A percentile compares a stretch with the other conserved stretches of the same genome.
Conservation (phyloP, 1,140 invertebrate genomes). For the Tetragnatha versicolor region DNA sequence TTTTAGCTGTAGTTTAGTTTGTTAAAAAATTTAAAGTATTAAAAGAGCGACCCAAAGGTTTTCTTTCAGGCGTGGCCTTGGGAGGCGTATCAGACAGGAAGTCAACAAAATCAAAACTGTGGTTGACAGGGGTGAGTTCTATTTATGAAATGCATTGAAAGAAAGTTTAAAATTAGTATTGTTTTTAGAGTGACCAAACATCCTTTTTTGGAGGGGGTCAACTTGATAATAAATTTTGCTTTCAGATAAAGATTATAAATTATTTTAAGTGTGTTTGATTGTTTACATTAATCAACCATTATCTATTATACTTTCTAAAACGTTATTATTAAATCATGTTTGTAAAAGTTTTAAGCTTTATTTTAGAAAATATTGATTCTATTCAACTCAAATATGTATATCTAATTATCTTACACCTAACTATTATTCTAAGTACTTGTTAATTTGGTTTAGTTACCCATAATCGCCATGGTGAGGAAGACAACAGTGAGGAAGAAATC, state of each 20-base stretch:
- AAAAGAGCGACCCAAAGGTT: conserved; percentile 55
- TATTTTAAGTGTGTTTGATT: no score
- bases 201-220: no score
- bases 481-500: conserved; percentile 83
- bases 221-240: no score
- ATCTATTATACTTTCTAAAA: no score
- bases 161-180: no score
- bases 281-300: no score
- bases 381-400: not conserved
- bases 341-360: not conserved
- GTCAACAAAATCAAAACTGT: conserved; percentile 86
- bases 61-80: conserved; percentile 66
- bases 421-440: not conserved
- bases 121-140: conserved; percentile 74
- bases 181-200: no score
- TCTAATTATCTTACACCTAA: not conserved
- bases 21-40: conserved; percentile 78
- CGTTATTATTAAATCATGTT: no score
- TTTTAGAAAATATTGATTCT: not conserved
- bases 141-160: conserved; percentile 7
- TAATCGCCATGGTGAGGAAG: conserved; percentile 83
- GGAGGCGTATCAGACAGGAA: conserved; percentile 84
- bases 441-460: conserved; percentile 71
- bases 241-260: no score
- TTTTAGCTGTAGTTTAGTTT: no score